Evolutionary conservation across 2,113 vertebrate species (phyloP).

Genomic region (Anas platyrhynchos): DNA sequence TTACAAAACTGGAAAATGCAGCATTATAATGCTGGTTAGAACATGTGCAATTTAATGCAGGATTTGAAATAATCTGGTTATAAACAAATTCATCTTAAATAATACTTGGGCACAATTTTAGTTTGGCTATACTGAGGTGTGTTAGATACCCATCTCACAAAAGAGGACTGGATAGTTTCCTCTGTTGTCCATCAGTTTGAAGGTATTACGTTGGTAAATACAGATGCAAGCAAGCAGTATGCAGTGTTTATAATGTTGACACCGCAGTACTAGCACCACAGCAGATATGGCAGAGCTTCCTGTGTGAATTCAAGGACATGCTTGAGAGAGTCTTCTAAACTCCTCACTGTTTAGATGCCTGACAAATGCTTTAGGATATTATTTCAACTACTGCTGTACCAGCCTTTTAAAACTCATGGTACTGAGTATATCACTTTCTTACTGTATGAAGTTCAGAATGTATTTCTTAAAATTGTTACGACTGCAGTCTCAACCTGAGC

Average conservation of each 20-base stretch:
- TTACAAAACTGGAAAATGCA: background rate
- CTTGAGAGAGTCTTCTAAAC: background rate
- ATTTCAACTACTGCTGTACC: rapidly evolving
- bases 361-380: background rate
- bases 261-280: background rate
- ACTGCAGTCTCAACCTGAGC: background rate
- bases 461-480: background rate
- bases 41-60: background rate
- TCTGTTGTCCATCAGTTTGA: background rate
- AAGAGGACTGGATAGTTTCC: background rate
- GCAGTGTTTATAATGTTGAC: background rate
- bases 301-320: background rate
- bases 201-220: background rate
- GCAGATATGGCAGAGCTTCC: background rate
- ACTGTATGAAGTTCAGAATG: background rate
- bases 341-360: background rate
- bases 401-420: background rate
- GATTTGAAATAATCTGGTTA: background rate
- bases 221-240: background rate
- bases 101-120: background rate
- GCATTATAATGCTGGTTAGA: background rate
- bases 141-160: background rate
- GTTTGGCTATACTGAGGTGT: background rate
- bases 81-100: background rate
- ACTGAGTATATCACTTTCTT: background rate